phyloP scores from a whole-genome alignment of 2,113 vertebrate genomes.

The Meleagris gallopavo region DNA sequence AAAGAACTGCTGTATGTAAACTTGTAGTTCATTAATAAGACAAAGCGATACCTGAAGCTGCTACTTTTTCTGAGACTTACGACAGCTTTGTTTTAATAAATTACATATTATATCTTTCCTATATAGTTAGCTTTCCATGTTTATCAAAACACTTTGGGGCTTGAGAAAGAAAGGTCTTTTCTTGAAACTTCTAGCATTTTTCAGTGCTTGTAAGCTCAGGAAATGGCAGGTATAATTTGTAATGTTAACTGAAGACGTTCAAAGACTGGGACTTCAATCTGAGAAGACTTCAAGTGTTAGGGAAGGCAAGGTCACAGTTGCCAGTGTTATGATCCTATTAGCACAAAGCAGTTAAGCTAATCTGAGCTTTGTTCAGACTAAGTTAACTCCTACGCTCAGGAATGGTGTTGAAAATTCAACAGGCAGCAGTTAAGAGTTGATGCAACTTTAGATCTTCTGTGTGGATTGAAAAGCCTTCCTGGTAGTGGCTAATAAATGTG shows the following conservation, averaged over 20 bases:
- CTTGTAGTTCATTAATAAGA: background rate
- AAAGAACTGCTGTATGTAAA: background rate
- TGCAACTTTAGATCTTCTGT: background rate
- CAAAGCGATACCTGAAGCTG: background rate
- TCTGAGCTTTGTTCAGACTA: background rate
- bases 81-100: too few species aligned
- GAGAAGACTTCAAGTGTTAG: background rate
- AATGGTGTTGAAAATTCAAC: background rate
- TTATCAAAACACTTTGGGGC: background rate
- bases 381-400: background rate
- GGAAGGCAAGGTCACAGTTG: background rate
- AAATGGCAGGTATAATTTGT: constrained; percentile 16
- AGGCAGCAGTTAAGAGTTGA: background rate
- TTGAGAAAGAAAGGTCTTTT: background rate
- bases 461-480: background rate
- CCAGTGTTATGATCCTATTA: constrained; percentile 27
- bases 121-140: background rate
- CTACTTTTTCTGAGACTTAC: background rate
- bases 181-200: background rate
- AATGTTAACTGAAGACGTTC: constrained; percentile 10
- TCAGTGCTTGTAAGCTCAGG: background rate
- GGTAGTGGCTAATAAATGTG: background rate
- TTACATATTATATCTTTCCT: too few species aligned
- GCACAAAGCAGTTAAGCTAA: constrained; percentile 7
- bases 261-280: background rate